Evolutionary conservation across 1,140 invertebrate genomes (phyloP).

Genomic region (Metopolophium dirhodum): DNA sequence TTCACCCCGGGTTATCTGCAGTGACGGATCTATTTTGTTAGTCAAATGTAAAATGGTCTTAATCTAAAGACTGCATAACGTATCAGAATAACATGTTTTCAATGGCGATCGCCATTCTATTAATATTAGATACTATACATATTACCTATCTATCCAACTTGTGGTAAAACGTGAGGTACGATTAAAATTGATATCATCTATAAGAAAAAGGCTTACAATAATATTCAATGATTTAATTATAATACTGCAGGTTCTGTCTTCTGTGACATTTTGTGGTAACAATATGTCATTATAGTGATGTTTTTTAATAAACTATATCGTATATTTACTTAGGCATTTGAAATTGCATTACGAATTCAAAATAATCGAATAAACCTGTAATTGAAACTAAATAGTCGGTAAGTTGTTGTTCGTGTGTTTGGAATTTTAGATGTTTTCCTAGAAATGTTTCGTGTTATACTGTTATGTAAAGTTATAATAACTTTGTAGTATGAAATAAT

Average conservation of each 20-base stretch:
- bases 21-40: constrained; percentile 24
- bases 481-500: background rate
- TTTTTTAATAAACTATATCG: background rate
- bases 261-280: background rate
- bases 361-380: background rate
- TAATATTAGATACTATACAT: background rate
- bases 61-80: background rate
- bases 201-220: background rate
- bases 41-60: constrained; percentile 23
- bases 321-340: background rate
- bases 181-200: background rate
- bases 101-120: background rate
- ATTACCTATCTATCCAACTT: background rate
- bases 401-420: background rate
- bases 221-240: background rate
- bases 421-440: background rate
- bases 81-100: background rate
- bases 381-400: background rate
- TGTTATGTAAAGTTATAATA: background rate
- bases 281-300: background rate
- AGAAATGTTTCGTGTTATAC: background rate
- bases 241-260: background rate
- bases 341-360: background rate
- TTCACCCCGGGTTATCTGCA: constrained; percentile 10
- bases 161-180: background rate